Conservation (phyloP, 2,113 vertebrate species). For the Microcebus jonahi region DNA sequence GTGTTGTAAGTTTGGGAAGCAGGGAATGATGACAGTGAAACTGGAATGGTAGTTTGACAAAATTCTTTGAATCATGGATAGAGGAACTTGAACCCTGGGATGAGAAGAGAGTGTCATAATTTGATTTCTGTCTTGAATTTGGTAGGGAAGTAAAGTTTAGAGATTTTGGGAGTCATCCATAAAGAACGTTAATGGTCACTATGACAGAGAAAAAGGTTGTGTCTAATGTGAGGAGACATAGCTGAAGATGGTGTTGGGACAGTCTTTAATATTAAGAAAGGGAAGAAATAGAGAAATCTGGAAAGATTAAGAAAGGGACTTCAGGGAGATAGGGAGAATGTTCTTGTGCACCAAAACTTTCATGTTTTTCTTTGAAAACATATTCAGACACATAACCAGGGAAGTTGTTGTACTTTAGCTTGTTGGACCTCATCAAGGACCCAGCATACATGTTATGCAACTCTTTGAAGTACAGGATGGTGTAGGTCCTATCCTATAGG, state of each 20-base stretch:
- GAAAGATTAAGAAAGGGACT: not conserved
- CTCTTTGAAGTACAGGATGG: not conserved
- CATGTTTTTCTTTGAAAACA: not conserved
- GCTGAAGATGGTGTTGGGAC: not conserved
- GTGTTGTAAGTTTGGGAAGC: not conserved
- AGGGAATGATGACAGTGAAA: not conserved
- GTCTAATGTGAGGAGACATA: not conserved
- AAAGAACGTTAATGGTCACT: not conserved
- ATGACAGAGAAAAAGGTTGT: not conserved
- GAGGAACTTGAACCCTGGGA: not conserved
- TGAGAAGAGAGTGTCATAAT: not conserved
- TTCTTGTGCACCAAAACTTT: not conserved
- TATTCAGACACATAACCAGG: not conserved
- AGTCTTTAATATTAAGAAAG: not conserved
- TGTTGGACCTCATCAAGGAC: not conserved
- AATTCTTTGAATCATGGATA: not conserved
- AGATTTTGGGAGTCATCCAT: not conserved
- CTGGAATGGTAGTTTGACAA: not conserved
- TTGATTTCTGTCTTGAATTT: not conserved
- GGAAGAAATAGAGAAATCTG: not conserved
- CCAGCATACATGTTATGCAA: not conserved
- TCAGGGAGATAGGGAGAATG: not conserved
- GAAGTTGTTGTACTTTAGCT: not conserved
- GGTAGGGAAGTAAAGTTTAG: not conserved
- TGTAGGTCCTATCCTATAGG: not conserved